These are phyloP conservation scores for Rhingia rostrata DNA, from an alignment of 2,888 invertebrate genomes.

Conservation along the genomic window DNA sequence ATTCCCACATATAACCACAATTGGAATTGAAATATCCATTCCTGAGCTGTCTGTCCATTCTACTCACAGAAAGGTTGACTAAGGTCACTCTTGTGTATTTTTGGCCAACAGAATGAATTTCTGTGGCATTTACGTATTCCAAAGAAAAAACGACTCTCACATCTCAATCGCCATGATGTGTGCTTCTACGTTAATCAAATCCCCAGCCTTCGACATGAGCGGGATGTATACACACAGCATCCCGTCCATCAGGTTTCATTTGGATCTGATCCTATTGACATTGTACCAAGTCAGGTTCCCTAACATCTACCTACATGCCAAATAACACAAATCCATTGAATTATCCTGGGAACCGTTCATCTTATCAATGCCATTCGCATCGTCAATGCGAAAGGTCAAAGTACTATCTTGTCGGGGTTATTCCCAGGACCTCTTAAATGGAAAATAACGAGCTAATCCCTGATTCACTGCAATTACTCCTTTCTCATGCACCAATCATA, in stretches of 20 bases:
- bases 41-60: too few relatives aligned
- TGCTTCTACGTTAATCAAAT: constrained; percentile 24
- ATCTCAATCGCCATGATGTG: background rate
- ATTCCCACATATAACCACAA: too few relatives aligned
- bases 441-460: constrained; percentile 38
- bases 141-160: constrained; percentile 7
- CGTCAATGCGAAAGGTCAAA: constrained; percentile 21
- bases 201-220: background rate
- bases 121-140: constrained; percentile 21
- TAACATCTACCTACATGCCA: background rate
- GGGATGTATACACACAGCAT: constrained; percentile 44
- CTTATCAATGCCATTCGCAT: constrained; percentile 13
- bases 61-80: too few relatives aligned
- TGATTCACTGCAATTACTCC: constrained; percentile 37
- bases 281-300: constrained; percentile 21
- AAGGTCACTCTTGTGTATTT: background rate
- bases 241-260: constrained; percentile 17
- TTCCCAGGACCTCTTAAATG: constrained; percentile 17
- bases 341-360: constrained; percentile 2
- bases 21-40: too few relatives aligned
- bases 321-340: constrained; percentile 12
- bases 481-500: constrained; percentile 37
- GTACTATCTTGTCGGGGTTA: background rate
- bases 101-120: too few relatives aligned
- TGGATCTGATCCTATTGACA: constrained; percentile 40